Conservation (phyloP, 2,888 invertebrate genomes). For the Pachymerium ferrugineum region DNA sequence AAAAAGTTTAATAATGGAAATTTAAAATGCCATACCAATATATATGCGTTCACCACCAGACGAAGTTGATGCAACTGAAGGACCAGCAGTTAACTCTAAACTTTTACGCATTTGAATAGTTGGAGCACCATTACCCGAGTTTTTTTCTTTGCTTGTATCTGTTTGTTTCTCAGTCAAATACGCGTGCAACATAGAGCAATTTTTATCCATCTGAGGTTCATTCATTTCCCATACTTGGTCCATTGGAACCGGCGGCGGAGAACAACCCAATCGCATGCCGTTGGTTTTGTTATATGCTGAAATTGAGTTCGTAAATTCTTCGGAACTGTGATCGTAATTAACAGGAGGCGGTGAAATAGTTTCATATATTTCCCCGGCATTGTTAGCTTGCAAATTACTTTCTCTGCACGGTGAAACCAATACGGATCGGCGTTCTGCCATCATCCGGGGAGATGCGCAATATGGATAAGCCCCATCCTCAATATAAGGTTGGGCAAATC, state of each 20-base stretch:
- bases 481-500: background rate
- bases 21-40: background rate
- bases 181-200: conserved; percentile 57
- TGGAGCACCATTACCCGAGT: conserved; percentile 65
- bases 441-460: background rate
- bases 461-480: background rate
- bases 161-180: conserved; percentile 65
- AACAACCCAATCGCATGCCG: background rate
- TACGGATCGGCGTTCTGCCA: background rate
- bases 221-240: background rate
- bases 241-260: background rate
- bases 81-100: background rate
- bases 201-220: background rate
- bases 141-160: conserved; percentile 51
- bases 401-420: background rate
- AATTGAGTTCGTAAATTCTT: background rate
- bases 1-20: no score
- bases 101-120: conserved; percentile 40
- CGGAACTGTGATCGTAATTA: background rate
- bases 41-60: background rate
- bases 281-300: background rate
- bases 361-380: conserved; percentile 25
- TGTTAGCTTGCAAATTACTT: background rate
- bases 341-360: conserved; percentile 20
- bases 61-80: background rate